Evolutionary conservation across 2,797 vertebrate species (phyloP), one percentile per base, ranked within the genome.

Genomic region (Micromesistius poutassou): DNA sequence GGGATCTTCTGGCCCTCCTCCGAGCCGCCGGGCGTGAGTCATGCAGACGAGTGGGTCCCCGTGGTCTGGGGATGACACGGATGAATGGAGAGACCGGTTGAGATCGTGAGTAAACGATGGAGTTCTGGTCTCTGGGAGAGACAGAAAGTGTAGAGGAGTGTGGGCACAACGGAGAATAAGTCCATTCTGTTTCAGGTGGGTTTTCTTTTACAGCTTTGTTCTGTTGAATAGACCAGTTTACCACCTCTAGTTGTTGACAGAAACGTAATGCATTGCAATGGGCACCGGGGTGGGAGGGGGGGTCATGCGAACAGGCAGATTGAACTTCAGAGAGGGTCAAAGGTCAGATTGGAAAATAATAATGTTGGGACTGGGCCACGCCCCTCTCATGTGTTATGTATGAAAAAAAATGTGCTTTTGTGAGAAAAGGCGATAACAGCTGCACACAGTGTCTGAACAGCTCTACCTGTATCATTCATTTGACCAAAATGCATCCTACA

Each of bases 1-100:
- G 81, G 81, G 87, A 84, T 92, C 50, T 3, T 81, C 72, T 83
- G 66, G 77, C 82, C 80, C 19, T 76, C 75, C 76, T 83, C 30
- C 30, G 16, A 33, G 71, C 73, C 81, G 80, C 77, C 30, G 5
- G 7, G 81, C 75, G 76, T 66, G 62, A 75, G 87, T 82, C 25
- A 25, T 74, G 75, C 76, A 75, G 66, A 85, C 77, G 46, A 80
- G 74, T 85, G 10, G 72, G 62, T 76, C 71, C 75, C 30, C 73
- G 75, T 76, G 71, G 68, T 50, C 74, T 73, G 40, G 78, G 30
- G 68, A 73, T 68, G 35, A 74, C 79, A 82, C 74, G 76, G 74
- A 71, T 13, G 28, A 7, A 83, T 30, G 72, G 1, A 2, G 8
- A 8, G 14, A 8, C 14, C 76, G 76, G 36, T 10, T 36, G 36